A percentile compares a stretch with the other conserved stretches of the same genome.
Evolutionary conservation across 2,797 vertebrate species (phyloP).

Genomic region (Kryptolebias ocellatus): DNA sequence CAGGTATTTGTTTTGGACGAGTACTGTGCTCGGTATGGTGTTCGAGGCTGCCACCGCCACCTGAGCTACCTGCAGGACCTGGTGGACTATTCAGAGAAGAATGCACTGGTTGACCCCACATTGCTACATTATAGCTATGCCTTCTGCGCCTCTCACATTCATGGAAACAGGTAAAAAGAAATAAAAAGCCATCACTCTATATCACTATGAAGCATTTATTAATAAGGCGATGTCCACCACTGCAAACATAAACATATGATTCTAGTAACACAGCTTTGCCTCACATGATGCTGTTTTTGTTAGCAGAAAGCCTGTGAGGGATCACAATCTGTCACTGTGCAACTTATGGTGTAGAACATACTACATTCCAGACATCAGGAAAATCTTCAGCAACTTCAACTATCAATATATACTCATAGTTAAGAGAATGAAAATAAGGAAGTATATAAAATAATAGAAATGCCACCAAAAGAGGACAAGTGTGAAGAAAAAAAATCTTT

Average conservation of each 20-base stretch:
- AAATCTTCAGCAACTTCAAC: background rate
- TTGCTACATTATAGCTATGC: conserved; percentile 99
- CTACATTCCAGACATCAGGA: background rate
- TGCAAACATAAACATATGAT: background rate
- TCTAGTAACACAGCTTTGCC: background rate
- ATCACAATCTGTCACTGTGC: background rate
- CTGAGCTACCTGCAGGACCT: conserved; percentile 94
- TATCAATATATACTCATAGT: too few relatives aligned
- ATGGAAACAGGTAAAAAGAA: conserved; percentile 91
- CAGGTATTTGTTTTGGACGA: conserved; percentile 97
- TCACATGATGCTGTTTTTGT: background rate
- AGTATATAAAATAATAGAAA: too few relatives aligned
- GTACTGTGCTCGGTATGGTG: conserved; percentile 94
- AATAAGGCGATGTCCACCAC: background rate
- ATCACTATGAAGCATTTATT: background rate
- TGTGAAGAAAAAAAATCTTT: too few relatives aligned
- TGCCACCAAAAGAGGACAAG: too few relatives aligned
- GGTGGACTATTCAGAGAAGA: conserved; percentile 92
- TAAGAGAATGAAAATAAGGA: too few relatives aligned
- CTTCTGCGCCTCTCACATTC: conserved; percentile 97
- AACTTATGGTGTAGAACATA: background rate
- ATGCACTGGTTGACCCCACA: conserved; percentile 92
- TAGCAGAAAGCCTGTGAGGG: background rate
- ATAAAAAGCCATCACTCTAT: background rate
- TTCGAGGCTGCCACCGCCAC: conserved; percentile 94